Evolutionary conservation across 2,888 invertebrate species (phyloP).

Genomic region (Creontiades dilutus): DNA sequence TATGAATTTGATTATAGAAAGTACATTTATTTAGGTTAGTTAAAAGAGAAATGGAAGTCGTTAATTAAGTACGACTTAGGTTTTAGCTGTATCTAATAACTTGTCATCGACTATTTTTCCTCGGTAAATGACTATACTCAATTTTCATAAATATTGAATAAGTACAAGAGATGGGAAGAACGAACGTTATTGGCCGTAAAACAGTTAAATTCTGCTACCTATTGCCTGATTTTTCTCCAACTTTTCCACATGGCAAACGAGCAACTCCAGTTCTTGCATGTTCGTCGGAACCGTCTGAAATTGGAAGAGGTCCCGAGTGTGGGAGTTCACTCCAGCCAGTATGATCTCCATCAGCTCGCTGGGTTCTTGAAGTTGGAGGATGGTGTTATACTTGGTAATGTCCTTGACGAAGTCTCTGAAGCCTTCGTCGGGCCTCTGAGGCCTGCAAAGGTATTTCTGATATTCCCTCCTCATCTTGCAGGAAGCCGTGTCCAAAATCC

Average conservation of each 20-base stretch:
- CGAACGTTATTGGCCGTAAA: too few relatives aligned
- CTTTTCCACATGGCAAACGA: conserved; percentile 30
- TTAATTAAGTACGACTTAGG: too few relatives aligned
- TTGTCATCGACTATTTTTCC: too few relatives aligned
- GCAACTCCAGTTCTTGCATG: conserved; percentile 9
- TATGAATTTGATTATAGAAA: too few relatives aligned
- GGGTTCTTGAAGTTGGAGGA: conserved; percentile 9
- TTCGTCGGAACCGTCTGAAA: conserved; percentile 43
- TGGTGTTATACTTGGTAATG: conserved; percentile 28
- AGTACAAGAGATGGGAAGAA: too few relatives aligned
- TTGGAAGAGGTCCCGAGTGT: conserved; percentile 21
- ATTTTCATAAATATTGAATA: too few relatives aligned
- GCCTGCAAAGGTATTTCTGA: conserved; percentile 29
- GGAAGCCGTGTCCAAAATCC: conserved; percentile 30
- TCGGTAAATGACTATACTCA: too few relatives aligned
- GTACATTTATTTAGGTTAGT: too few relatives aligned
- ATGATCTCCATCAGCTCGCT: conserved; percentile 39
- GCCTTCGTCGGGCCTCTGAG: conserved; percentile 4
- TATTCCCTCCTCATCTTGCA: conserved; percentile 2
- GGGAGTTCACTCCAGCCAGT: conserved; percentile 2
- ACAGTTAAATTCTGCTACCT: too few relatives aligned
- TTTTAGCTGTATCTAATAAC: too few relatives aligned
- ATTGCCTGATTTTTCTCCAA: conserved; percentile 35
- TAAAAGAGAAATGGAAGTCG: too few relatives aligned
- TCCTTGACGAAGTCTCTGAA: conserved; percentile 47